Evolutionary conservation across 2,113 vertebrate genomes (phyloP).

Genomic region (Maccullochella peelii): DNA sequence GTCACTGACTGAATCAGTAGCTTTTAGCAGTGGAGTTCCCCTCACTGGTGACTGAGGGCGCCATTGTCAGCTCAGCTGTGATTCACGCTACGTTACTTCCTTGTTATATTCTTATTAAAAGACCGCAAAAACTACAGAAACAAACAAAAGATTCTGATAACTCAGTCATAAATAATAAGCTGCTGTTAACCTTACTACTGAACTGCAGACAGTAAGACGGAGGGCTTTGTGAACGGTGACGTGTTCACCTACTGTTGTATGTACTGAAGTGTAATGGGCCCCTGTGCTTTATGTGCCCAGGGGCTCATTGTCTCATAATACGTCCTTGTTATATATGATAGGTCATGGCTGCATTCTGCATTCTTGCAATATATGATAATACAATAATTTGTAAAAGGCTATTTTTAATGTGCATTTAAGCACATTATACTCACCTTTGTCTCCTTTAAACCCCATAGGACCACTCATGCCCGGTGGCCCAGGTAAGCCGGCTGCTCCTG

Average conservation of each 20-base stretch:
- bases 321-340: not conserved
- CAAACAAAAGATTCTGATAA: too few species aligned
- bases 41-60: too few species aligned
- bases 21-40: too few species aligned
- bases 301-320: not conserved
- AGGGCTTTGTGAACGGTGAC: too few species aligned
- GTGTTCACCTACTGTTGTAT: not conserved
- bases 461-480: conserved; percentile 86
- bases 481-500: conserved; percentile 81
- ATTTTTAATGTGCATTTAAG: not conserved
- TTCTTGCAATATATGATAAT: not conserved
- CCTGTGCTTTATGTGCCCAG: not conserved
- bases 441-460: conserved; percentile 87
- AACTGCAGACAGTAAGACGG: too few species aligned
- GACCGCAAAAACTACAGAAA: too few species aligned
- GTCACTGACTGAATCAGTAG: too few species aligned
- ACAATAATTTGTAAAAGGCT: not conserved
- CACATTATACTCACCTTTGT: conserved; percentile 84
- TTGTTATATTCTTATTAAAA: too few species aligned
- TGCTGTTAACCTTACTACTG: too few species aligned
- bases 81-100: too few species aligned
- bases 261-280: not conserved
- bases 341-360: not conserved
- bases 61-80: too few species aligned
- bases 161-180: too few species aligned